Percentiles rank a stretch among this genome's conserved stretches.
Evolutionary conservation across 1,140 invertebrate species (phyloP).

Genomic region (Diabrotica virgifera): DNA sequence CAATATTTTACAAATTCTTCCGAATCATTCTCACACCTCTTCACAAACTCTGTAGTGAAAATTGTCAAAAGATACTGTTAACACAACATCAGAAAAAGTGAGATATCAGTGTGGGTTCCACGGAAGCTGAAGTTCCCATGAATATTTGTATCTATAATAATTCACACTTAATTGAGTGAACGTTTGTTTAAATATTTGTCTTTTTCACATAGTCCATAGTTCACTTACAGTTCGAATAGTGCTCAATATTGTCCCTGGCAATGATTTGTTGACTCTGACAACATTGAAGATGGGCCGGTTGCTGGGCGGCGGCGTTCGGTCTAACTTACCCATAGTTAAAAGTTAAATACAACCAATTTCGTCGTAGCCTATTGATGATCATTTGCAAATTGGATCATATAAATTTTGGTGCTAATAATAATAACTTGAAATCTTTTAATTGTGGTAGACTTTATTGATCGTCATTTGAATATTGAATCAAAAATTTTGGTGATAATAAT

Average conservation of each 20-base stretch:
- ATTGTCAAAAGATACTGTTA: not conserved
- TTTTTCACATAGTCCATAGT: not conserved
- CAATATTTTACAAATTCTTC: not conserved
- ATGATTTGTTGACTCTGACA: not conserved
- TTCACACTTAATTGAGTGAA: conserved; percentile 12
- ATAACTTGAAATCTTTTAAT: too few species aligned
- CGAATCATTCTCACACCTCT: not conserved
- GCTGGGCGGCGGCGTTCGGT: not conserved
- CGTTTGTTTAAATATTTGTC: conserved; percentile 9
- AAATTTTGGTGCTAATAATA: too few species aligned
- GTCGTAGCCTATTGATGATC: too few species aligned
- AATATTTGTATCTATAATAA: conserved; percentile 14
- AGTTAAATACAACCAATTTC: too few species aligned
- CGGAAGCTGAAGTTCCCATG: conserved; percentile 7
- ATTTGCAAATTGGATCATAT: too few species aligned
- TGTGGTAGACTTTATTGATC: too few species aligned
- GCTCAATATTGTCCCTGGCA: conserved; percentile 1
- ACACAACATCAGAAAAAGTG: not conserved
- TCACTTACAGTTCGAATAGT: not conserved
- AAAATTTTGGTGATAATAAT: too few species aligned
- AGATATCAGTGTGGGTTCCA: not conserved
- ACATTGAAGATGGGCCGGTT: not conserved
- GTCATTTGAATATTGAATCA: too few species aligned
- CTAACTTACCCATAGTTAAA: too few species aligned
- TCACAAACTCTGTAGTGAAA: not conserved